Conservation (phyloP, 2,797 vertebrate genomes). For the Moxostoma hubbsi region DNA sequence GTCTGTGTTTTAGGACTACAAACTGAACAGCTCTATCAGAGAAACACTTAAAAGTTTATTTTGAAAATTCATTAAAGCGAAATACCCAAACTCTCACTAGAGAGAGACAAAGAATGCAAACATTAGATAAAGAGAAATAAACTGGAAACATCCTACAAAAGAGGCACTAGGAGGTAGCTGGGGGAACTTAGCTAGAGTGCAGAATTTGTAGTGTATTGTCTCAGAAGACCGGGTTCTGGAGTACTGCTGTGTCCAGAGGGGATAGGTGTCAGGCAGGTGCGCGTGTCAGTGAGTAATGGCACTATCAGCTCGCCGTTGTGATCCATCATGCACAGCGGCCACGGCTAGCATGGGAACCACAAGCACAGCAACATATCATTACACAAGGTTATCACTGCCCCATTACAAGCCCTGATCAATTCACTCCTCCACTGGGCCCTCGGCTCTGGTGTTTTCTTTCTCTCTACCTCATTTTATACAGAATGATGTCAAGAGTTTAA, state of each 20-base stretch:
- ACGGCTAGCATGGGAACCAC: slow-evolving; percentile 71
- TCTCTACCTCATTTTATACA: slow-evolving; percentile 20
- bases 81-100: slow-evolving; percentile 4
- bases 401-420: slow-evolving; percentile 70
- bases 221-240: slow-evolving; percentile 79
- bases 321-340: slow-evolving; percentile 91
- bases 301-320: slow-evolving; percentile 91
- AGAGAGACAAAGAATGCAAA: slow-evolving; percentile 12
- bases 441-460: slow-evolving; percentile 66
- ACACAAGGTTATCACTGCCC: slow-evolving; percentile 88
- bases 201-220: slow-evolving; percentile 74
- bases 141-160: slow-evolving; percentile 61
- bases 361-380: slow-evolving; percentile 88
- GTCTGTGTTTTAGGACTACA: not conserved
- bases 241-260: slow-evolving; percentile 80
- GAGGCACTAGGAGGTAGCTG: slow-evolving; percentile 36
- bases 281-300: slow-evolving; percentile 95
- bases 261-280: slow-evolving; percentile 88
- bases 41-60: slow-evolving; percentile 9
- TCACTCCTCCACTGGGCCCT: slow-evolving; percentile 45
- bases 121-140: slow-evolving; percentile 14
- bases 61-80: not conserved
- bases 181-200: slow-evolving; percentile 72
- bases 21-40: not conserved
- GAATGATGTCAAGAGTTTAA: slow-evolving; percentile 10